Evolutionary conservation across 2,888 invertebrate species (phyloP), one percentile per base, ranked within the genome.

Genomic region (Odontothrips loti): DNA sequence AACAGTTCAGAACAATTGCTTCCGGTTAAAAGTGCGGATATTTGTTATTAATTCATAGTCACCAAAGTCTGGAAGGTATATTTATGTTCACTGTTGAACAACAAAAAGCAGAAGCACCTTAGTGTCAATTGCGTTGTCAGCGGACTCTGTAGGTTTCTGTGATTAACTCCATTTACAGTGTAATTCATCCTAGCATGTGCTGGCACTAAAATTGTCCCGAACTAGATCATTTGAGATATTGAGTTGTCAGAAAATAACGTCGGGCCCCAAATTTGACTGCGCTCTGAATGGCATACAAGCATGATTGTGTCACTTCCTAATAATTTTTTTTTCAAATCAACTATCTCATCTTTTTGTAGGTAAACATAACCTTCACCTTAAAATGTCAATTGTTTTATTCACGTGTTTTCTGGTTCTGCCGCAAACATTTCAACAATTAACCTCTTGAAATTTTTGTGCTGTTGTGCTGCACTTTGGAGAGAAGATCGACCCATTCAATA

Each of bases 21-120:
- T 75, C 68, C 68, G 68, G 68, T 27, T 23, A 75, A 75, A 75
- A 75, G 68, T 75, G 68, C 68, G 68, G 68, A 75, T 27, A 27
- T 75, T 75, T 51, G 51, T 23, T 75, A 12, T 27, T 27, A 27
- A 75, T 15, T 4, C 68, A n/a, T 58, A 17, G 15, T 58, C 58
- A 17, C 58, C 17, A 6, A 58, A 58, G 58, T 8, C 17, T 20
- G 58, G 15, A 75, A 75, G 27, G 27, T 23, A 23, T 11, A 23
- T 75, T 12, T 8, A 27, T 75, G 27, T 27, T 75, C 8, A 27
- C 23, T 23, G 12, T 27, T 75, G 23, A 12, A 27, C 23, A 27
- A 27, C 23, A 68, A 68, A 68, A 23, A 68, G 27, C 23, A 75
- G 9, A 27, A 12, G 23, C 27, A 75, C 27, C 12, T 23, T 10